phyloP scores from a whole-genome alignment of 2,113 vertebrate genomes.

The Pyrgilauda ruficollis region DNA sequence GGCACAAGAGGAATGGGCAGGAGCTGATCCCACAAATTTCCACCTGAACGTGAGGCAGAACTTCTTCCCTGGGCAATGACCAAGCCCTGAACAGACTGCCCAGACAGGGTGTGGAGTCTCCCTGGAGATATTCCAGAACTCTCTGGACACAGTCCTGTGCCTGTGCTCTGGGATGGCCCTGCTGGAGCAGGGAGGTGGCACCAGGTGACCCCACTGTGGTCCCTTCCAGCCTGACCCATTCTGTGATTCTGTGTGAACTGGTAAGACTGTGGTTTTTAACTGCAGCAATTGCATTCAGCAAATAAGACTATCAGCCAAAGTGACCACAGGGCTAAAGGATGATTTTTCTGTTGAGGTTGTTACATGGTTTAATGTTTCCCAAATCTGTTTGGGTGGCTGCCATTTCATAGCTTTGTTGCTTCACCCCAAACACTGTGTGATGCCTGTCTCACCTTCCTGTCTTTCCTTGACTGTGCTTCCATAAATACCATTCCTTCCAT shows the following conservation, averaged over 20 bases:
- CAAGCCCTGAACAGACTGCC: fast-evolving
- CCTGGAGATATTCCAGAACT: fast-evolving
- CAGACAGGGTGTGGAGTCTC: neutral
- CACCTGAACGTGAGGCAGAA: neutral
- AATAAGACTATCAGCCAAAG: neutral
- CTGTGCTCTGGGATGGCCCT: neutral
- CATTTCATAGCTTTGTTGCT: neutral
- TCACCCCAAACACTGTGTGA: neutral
- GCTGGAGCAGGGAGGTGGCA: neutral
- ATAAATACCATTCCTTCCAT: neutral
- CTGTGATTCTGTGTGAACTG: neutral
- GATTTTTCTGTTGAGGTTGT: neutral
- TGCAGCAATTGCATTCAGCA: neutral
- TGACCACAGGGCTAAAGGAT: neutral
- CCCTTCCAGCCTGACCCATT: neutral
- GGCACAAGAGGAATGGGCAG: fast-evolving
- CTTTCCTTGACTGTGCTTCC: neutral
- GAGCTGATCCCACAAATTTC: neutral
- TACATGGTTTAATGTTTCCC: neutral
- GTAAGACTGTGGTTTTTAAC: neutral
- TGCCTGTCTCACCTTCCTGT: neutral
- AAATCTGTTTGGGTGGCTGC: neutral
- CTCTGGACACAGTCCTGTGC: neutral
- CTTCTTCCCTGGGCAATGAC: neutral
- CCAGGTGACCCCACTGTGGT: neutral